phyloP scores from a whole-genome alignment of 2,888 invertebrate genomes.

The Eugnorisma glareosa region DNA sequence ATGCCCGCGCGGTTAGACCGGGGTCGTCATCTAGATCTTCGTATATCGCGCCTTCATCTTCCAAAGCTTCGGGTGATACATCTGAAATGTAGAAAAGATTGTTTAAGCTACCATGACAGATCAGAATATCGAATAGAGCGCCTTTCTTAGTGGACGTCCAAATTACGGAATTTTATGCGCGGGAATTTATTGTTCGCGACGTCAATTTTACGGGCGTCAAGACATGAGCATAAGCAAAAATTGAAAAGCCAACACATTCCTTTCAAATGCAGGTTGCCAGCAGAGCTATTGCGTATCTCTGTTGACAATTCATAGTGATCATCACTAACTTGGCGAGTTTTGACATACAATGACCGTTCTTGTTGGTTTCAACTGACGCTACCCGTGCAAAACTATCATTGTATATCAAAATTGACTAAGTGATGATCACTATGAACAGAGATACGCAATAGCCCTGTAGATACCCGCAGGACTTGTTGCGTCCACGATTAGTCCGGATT shows the following conservation, averaged over 20 bases:
- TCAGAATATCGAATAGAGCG: neutral
- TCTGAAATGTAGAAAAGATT: constrained; percentile 69
- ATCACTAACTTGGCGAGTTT: too few species aligned
- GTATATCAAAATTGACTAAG: too few species aligned
- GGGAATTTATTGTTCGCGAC: too few species aligned
- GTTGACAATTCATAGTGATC: too few species aligned
- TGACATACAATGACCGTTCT: too few species aligned
- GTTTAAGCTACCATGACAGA: neutral
- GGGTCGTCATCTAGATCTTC: constrained; percentile 92
- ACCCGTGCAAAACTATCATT: too few species aligned
- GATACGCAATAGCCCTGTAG: too few species aligned
- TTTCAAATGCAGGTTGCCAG: neutral
- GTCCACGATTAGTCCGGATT: neutral
- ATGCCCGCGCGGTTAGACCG: constrained; percentile 95
- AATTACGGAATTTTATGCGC: neutral
- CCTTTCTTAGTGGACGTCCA: neutral
- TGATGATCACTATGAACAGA: too few species aligned
- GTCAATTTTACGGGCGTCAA: neutral
- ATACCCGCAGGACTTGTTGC: neutral
- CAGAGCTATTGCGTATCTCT: too few species aligned
- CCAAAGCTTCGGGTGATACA: constrained; percentile 83
- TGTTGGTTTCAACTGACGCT: too few species aligned
- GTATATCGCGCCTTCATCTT: constrained; percentile 92
- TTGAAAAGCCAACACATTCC: neutral
- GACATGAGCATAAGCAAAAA: neutral